Conservation (phyloP, 2,113 vertebrate species). For the Origma solitaria region DNA sequence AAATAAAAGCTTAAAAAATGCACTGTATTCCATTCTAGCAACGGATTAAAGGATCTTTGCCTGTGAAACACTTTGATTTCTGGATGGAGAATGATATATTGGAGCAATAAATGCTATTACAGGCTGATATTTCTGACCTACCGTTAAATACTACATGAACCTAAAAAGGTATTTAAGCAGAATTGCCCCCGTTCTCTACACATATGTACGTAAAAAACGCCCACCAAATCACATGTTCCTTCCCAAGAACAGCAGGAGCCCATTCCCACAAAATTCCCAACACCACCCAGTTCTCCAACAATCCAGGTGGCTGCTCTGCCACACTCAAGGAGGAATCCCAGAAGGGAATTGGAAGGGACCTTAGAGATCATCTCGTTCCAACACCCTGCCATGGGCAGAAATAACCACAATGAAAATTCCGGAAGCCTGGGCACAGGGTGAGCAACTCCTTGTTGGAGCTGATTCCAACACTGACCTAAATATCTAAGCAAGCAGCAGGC, state of each 20-base stretch:
- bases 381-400: background rate
- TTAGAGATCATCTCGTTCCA: background rate
- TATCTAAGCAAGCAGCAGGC: background rate
- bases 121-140: background rate
- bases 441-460: background rate
- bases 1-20: background rate
- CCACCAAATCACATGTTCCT: accelerated
- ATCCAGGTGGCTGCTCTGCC: background rate
- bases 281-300: background rate
- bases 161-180: background rate
- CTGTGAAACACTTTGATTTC: background rate
- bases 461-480: background rate
- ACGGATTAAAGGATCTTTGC: background rate
- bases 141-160: background rate
- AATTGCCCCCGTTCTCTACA: background rate
- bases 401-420: background rate
- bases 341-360: background rate
- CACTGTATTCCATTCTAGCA: background rate
- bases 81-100: background rate
- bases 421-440: background rate
- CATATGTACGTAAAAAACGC: accelerated
- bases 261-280: background rate
- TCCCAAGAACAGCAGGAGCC: background rate
- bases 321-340: background rate
- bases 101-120: background rate